These are phyloP conservation scores for Stramonita haemastoma DNA, from an alignment of 2,888 invertebrate species.

Conservation along the genomic window DNA sequence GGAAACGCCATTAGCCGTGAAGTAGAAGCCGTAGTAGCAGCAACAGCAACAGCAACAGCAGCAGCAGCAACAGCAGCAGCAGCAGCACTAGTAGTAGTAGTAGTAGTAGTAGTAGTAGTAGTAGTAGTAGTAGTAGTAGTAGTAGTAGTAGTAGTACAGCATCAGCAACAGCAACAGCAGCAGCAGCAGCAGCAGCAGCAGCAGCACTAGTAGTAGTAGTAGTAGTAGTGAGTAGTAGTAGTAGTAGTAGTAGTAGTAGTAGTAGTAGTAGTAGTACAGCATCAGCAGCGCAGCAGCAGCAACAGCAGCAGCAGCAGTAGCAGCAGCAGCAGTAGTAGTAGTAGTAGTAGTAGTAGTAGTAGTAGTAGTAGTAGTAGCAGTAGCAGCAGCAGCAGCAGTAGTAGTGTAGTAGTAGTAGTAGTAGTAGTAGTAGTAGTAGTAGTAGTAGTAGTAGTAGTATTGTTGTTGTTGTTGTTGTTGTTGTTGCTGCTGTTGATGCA, in stretches of 20 bases:
- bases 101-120: neutral
- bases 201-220: too few relatives aligned
- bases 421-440: neutral
- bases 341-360: constrained; percentile 6
- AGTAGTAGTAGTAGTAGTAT: constrained; percentile 23
- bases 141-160: constrained; percentile 9
- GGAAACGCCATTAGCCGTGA: too few relatives aligned
- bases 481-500: too few relatives aligned
- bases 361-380: neutral
- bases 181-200: neutral
- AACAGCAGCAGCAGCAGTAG: constrained; percentile 4
- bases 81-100: too few relatives aligned
- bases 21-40: too few relatives aligned
- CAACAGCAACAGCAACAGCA: too few relatives aligned
- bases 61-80: too few relatives aligned
- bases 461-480: too few relatives aligned
- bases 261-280: neutral
- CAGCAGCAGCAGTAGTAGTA: neutral
- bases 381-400: neutral
- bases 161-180: too few relatives aligned
- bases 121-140: neutral
- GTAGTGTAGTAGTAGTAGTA: too few relatives aligned
- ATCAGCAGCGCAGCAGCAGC: neutral
- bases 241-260: constrained; percentile 28
- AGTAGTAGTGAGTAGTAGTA: neutral